A percentile compares a stretch with the other conserved stretches of the same genome.
Conservation (phyloP, 2,888 invertebrate species). For the Cheilosia vernalis region DNA sequence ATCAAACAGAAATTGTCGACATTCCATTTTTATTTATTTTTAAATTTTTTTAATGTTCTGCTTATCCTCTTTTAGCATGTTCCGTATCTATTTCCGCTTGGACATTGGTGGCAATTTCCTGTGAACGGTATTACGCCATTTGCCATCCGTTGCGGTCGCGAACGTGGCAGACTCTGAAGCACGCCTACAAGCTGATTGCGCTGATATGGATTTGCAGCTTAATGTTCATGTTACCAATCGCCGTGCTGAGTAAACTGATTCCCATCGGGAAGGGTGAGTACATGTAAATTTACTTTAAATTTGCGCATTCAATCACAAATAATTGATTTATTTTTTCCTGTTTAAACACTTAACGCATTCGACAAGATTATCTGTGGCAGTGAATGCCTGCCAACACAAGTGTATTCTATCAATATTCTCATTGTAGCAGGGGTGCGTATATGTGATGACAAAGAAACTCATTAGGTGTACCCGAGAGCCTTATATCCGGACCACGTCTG, state of each 20-base stretch:
- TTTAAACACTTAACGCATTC: neutral
- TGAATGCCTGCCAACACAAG: neutral
- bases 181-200: conserved; percentile 87
- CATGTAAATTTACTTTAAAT: conserved; percentile 1
- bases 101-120: conserved; percentile 89
- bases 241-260: conserved; percentile 84
- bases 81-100: conserved; percentile 90
- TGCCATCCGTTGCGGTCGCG: conserved; percentile 88
- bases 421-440: no score
- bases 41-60: neutral
- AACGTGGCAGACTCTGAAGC: conserved; percentile 88
- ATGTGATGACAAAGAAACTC: neutral
- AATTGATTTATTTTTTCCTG: neutral
- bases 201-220: conserved; percentile 86
- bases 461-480: neutral
- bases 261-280: conserved; percentile 82
- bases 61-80: conserved; percentile 84
- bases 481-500: neutral
- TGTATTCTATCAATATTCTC: neutral
- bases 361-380: no score
- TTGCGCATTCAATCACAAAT: neutral
- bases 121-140: conserved; percentile 90
- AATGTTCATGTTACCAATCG: conserved; percentile 86
- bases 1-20: neutral
- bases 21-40: neutral